Base-by-base conservation (phyloP, 2,113 vertebrate species). In the Solenodon paradoxus region DNA sequence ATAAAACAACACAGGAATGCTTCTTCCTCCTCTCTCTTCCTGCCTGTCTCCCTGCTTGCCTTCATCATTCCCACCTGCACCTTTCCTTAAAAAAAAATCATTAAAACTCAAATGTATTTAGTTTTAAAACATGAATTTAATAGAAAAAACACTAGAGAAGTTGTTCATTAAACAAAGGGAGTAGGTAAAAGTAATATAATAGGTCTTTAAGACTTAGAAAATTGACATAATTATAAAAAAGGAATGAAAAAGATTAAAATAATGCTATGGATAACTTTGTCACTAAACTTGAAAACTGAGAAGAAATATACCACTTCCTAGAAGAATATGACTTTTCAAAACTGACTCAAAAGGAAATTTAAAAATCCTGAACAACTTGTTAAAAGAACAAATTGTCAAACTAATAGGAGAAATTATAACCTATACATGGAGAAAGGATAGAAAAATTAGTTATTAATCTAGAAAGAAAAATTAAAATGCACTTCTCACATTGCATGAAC, bases 231-330 rank as follows among this genome's bases (percentile, higher is more conserved):
- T 12, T 64, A 51, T 68, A 83, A 90, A 96, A 83, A 47, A 77
- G 35, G 55, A 86, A 40, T 88, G 4, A 68, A 59, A 92, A 72
- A 71, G 45, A 66, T 51, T 64, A 90, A 71, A 51, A 11, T 68
- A 82, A 90, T 64, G 77, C 53, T 49, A 49, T 47, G 20, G 35
- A 61, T 1, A 82, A 42, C 22, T 71, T 59, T 80, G 0, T 93
- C 74, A 93, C 45, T 84, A 80, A 38, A 11, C 79, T 57, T 68
- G 38, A 95, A 92, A 95, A 83, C n/a, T 59, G 77, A 53, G 38
- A 92, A 93, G 40, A 75, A 85, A 69, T 53, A 4, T 9, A 42
- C 3, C 3, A 42, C 47, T 79, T 88, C 32, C 63, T 85, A 47
- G 30, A 45, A 32, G 28, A 88, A 40, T 51, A 19, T 57, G 72